Evolutionary conservation across 2,888 invertebrate species (phyloP).

Genomic region (Nomada hirtipes): DNA sequence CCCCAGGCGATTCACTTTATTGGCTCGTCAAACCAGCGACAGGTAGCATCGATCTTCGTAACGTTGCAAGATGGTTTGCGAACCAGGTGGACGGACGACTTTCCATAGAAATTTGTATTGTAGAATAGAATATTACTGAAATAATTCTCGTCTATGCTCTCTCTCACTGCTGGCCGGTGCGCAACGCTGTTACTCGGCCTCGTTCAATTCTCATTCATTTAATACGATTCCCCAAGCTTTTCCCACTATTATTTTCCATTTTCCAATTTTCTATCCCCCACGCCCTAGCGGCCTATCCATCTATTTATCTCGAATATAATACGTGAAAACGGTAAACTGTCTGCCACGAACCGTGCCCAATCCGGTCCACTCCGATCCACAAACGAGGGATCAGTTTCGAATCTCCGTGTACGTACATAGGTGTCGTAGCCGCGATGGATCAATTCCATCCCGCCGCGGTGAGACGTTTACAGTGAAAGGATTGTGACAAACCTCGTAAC

Average conservation of each 20-base stretch:
- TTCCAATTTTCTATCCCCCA: too few species aligned
- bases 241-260: too few species aligned
- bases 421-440: constrained; percentile 6
- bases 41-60: constrained; percentile 31
- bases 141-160: too few species aligned
- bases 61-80: constrained; percentile 1
- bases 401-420: background rate
- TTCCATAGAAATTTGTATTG: constrained; percentile 1
- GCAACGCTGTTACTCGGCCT: too few species aligned
- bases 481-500: constrained; percentile 2
- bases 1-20: constrained; percentile 32
- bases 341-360: too few species aligned
- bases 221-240: too few species aligned
- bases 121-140: too few species aligned
- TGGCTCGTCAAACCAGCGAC: constrained; percentile 47
- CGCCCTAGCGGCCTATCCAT: background rate
- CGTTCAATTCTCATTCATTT: too few species aligned
- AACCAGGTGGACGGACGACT: background rate
- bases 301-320: too few species aligned
- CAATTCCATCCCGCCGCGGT: constrained; percentile 3
- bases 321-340: background rate
- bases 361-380: background rate
- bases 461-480: constrained; percentile 12
- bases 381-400: constrained; percentile 4
- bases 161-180: too few species aligned